These are phyloP conservation scores for Psittacula echo DNA, from an alignment of 2,797 vertebrate species.

Conservation along the genomic window DNA sequence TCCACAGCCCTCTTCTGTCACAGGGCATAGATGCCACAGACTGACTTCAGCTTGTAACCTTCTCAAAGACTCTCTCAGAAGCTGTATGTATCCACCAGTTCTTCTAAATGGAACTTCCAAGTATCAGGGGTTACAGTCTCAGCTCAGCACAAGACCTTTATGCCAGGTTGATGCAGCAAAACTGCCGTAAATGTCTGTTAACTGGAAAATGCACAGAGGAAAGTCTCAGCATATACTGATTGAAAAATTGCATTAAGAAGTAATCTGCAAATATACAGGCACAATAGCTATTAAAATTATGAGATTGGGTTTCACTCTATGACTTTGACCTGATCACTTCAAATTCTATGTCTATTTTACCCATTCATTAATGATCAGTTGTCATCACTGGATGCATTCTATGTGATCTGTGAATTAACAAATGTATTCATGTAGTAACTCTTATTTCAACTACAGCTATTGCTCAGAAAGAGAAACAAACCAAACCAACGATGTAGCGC, in stretches of 20 bases:
- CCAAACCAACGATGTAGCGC: fast-evolving
- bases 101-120: neutral
- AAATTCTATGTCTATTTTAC: neutral
- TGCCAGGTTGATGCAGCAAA: neutral
- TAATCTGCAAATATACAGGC: neutral
- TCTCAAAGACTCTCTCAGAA: neutral
- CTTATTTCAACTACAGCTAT: neutral
- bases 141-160: neutral
- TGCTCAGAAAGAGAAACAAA: neutral
- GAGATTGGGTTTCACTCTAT: neutral
- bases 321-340: neutral
- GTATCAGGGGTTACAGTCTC: neutral
- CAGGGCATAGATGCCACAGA: neutral
- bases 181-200: neutral
- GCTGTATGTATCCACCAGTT: neutral
- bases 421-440: neutral
- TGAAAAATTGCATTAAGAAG: neutral
- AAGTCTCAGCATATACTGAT: neutral
- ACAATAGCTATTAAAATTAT: neutral
- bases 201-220: neutral
- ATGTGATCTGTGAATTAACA: neutral
- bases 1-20: neutral
- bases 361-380: neutral
- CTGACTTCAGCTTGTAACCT: neutral
- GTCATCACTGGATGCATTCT: neutral